Conservation (phyloP, 2,888 invertebrate species). For the Brachylomia viminalis region DNA sequence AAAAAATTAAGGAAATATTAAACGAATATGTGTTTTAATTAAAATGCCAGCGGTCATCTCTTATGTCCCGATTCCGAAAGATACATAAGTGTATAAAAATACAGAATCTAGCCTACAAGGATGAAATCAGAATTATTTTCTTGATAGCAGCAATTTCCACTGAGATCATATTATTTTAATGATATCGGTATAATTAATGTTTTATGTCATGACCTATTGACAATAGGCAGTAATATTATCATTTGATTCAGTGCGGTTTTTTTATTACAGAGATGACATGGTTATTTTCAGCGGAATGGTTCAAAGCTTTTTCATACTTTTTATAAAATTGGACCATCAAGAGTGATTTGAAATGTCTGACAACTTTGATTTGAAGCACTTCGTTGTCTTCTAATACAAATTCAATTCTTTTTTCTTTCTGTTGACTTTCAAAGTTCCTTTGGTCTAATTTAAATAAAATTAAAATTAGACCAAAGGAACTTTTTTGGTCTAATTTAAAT, state of each 20-base stretch:
- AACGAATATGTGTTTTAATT: constrained; percentile 3
- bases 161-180: constrained; percentile 27
- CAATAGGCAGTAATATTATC: neutral
- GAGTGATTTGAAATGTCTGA: neutral
- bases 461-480: too few relatives aligned
- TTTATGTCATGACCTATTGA: neutral
- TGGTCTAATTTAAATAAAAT: neutral
- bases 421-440: neutral
- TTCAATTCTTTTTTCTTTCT: neutral
- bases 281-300: neutral
- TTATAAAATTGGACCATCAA: neutral
- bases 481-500: neutral
- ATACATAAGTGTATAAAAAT: neutral
- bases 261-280: neutral
- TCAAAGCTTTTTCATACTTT: neutral
- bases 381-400: neutral
- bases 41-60: constrained; percentile 9
- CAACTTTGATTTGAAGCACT: neutral
- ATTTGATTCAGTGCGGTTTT: neutral
- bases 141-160: neutral
- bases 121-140: neutral
- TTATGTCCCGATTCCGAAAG: neutral
- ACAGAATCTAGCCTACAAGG: neutral
- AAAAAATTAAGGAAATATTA: neutral
- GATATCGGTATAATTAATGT: constrained; percentile 18